phyloP scores from a whole-genome alignment of 35 echinoderm and acorn worm genomes.

The Apostichopus parvimensis region DNA sequence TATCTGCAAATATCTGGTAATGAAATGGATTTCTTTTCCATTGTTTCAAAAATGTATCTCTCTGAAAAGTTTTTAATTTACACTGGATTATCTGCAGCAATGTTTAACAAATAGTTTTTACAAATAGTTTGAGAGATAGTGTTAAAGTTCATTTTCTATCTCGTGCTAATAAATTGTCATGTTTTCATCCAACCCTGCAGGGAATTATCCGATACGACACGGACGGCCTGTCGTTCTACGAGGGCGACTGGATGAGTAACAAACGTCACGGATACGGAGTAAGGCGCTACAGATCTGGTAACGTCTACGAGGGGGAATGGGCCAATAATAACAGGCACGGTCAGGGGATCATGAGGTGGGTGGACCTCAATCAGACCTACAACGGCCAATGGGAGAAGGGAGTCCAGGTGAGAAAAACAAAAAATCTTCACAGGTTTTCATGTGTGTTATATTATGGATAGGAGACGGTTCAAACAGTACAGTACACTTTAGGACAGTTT shows the following conservation, averaged over 20 bases:
- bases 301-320: slow-evolving; percentile 99
- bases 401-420: slow-evolving; percentile 40
- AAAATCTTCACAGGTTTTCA: not conserved
- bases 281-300: slow-evolving; percentile 76
- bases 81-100: no score
- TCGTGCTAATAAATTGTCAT: no score
- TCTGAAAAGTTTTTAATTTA: no score
- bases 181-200: not conserved
- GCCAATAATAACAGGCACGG: slow-evolving; percentile 87
- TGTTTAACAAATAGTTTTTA: no score
- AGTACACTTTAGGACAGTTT: no score
- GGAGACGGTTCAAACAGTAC: no score
- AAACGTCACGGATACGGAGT: slow-evolving; percentile 96
- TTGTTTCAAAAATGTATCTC: no score
- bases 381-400: slow-evolving; percentile 90
- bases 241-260: slow-evolving; percentile 96
- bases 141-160: no score
- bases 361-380: slow-evolving; percentile 91
- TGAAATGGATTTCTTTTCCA: no score
- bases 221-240: slow-evolving; percentile 94
- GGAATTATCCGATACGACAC: slow-evolving; percentile 80
- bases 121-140: no score
- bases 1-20: no score
- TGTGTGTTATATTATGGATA: no score
- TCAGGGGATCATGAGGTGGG: slow-evolving; percentile 95